Evolutionary conservation across 2,888 invertebrate genomes (phyloP), one percentile per base, ranked within the genome.

Genomic region (Dasypolia templi): DNA sequence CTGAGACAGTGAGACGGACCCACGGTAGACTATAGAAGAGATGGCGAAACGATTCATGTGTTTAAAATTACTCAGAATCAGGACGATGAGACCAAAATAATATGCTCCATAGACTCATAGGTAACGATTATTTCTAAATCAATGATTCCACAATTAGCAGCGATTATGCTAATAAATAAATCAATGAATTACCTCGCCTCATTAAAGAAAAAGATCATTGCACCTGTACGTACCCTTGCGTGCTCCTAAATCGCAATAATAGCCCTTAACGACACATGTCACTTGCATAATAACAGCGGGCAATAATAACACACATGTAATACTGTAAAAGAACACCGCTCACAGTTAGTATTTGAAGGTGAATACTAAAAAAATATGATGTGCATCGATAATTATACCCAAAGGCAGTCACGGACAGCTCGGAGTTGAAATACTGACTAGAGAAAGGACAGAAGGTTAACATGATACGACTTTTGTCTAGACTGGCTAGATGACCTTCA

Each of bases 361-460:
- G 59, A 77, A 81, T 70, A 75, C 65, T 69, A 79, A 84, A 86
- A 86, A 84, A 78, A 69, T 83, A 79, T 69, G 75, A 84, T 71
- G 76, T 55, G 71, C 73, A 79, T 70, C 44, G 74, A 76, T 86
- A 86, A 86, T 87, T 84, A 72, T 75, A 51, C 69, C 86, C 70
- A 17, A 62, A 12, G 72, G 86, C 81, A 69, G 72, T 73, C 80
- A 80, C 84, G 84, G 69, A 80, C 62, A n/a, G 32, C 56, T 35
- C 44, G 14, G 22, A 56, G 46, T n/a, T 12, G 11, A 1, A 12
- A 29, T 35, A 51, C 14, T 32, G 44, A 2, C 0, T 11, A 19
- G 3, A 26, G 0, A 53, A 32, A 9, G 19, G 14, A 0, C 64
- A 80, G 76, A 83, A 80, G 67, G 51, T n/a, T 11, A n/a, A n/a